A percentile compares a stretch with the other conserved stretches of the same genome.
These are phyloP conservation scores for Amphiprion ocellaris DNA, from an alignment of 2,113 vertebrate species.

Conservation along the genomic window DNA sequence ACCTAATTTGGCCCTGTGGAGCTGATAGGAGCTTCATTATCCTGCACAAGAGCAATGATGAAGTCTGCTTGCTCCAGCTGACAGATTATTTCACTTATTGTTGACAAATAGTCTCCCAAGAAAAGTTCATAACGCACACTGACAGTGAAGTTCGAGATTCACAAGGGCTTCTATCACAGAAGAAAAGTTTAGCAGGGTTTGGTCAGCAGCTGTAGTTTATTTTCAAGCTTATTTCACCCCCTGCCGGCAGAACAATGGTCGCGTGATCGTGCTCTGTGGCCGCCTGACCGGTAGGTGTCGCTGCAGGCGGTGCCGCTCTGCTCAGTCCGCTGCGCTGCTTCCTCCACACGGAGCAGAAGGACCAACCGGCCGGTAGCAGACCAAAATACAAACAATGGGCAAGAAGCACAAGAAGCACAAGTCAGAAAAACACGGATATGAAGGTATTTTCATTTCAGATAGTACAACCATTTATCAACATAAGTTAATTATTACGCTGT, in stretches of 20 bases:
- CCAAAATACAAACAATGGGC: conserved; percentile 87
- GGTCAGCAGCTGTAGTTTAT: background rate
- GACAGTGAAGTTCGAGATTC: background rate
- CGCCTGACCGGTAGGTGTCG: conserved; percentile 47
- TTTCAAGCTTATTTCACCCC: conserved; percentile 30
- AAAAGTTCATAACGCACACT: background rate
- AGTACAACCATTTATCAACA: background rate
- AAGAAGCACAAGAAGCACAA: conserved; percentile 98
- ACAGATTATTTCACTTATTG: too few species aligned
- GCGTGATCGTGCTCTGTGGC: rapidly evolving
- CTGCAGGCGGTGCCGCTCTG: background rate
- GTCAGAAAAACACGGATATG: conserved; percentile 91
- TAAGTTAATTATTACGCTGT: background rate
- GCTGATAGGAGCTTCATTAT: too few species aligned
- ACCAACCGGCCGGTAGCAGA: background rate
- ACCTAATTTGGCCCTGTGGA: too few species aligned
- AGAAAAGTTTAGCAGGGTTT: background rate
- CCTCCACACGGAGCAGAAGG: conserved; percentile 23
- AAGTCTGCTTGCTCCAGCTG: too few species aligned
- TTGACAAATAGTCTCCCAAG: too few species aligned
- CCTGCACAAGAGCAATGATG: too few species aligned
- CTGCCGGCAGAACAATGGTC: conserved; percentile 12
- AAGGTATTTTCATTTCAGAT: conserved; percentile 81
- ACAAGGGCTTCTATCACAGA: too few species aligned
- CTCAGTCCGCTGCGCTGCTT: background rate